These are phyloP conservation scores for Morphnarchus princeps DNA, from an alignment of 2,113 vertebrate genomes.

Conservation along the genomic window DNA sequence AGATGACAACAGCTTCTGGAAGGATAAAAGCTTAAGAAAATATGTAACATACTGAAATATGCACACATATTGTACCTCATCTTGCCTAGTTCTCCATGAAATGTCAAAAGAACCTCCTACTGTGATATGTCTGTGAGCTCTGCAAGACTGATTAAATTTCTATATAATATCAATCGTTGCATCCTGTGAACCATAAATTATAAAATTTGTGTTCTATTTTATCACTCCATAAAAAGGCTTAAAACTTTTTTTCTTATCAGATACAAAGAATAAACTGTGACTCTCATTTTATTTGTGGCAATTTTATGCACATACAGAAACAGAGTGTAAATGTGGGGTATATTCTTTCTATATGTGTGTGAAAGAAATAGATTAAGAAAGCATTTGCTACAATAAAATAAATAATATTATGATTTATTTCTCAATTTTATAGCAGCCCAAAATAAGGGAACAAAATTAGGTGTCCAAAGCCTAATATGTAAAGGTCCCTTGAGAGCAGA, in stretches of 20 bases:
- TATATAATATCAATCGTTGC: conserved; percentile 70
- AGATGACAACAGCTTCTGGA: conserved; percentile 39
- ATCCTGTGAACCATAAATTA: conserved; percentile 77
- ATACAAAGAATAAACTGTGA: background rate
- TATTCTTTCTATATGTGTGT: background rate
- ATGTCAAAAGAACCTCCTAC: conserved; percentile 77
- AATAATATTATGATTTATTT: conserved; percentile 8
- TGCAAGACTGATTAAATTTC: conserved; percentile 78
- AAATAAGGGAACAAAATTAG: conserved; percentile 13
- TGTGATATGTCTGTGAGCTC: conserved; percentile 69
- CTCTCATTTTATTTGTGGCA: conserved; percentile 49
- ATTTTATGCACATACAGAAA: conserved; percentile 10
- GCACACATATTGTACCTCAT: conserved; percentile 61
- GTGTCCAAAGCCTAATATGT: background rate
- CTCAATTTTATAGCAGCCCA: background rate
- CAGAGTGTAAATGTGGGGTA: background rate
- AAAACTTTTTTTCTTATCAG: conserved; percentile 52
- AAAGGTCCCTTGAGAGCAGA: background rate
- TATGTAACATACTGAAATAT: conserved; percentile 58
- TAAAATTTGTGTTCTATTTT: conserved; percentile 73
- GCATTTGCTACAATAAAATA: background rate
- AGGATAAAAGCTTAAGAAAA: conserved; percentile 61
- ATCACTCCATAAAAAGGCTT: conserved; percentile 65
- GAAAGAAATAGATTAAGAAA: background rate
- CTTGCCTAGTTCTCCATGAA: conserved; percentile 77